These are phyloP conservation scores for Gila robusta DNA, from an alignment of 2,797 vertebrate genomes.

Conservation along the genomic window DNA sequence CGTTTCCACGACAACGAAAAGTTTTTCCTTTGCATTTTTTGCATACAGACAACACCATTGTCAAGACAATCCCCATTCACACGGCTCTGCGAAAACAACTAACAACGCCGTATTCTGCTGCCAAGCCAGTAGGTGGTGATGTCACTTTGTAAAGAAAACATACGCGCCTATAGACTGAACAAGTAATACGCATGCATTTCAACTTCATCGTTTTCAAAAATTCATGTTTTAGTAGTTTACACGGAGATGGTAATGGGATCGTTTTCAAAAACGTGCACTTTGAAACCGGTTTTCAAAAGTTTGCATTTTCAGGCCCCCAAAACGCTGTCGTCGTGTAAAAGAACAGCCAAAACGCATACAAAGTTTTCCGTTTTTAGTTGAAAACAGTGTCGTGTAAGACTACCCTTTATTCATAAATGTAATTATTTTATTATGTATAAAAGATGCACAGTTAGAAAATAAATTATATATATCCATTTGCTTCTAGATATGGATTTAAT, in stretches of 20 bases:
- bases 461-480: not conserved
- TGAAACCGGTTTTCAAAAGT: too few relatives aligned
- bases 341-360: not conserved
- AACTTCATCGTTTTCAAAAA: too few relatives aligned
- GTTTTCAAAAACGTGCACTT: not conserved
- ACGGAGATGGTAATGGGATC: not conserved
- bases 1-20: too few relatives aligned
- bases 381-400: not conserved
- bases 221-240: not conserved
- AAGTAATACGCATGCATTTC: too few relatives aligned
- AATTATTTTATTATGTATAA: not conserved
- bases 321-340: not conserved
- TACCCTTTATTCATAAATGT: not conserved
- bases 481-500: not conserved
- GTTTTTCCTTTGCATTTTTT: too few relatives aligned
- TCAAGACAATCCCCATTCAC: too few relatives aligned
- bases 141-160: not conserved
- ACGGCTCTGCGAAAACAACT: too few relatives aligned
- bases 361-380: too few relatives aligned
- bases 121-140: too few relatives aligned
- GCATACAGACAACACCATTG: too few relatives aligned
- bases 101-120: too few relatives aligned
- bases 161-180: not conserved
- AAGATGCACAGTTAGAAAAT: not conserved
- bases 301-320: too few relatives aligned